These are phyloP conservation scores for Glareola pratincola DNA, from an alignment of 2,113 vertebrate genomes.

Conservation along the genomic window DNA sequence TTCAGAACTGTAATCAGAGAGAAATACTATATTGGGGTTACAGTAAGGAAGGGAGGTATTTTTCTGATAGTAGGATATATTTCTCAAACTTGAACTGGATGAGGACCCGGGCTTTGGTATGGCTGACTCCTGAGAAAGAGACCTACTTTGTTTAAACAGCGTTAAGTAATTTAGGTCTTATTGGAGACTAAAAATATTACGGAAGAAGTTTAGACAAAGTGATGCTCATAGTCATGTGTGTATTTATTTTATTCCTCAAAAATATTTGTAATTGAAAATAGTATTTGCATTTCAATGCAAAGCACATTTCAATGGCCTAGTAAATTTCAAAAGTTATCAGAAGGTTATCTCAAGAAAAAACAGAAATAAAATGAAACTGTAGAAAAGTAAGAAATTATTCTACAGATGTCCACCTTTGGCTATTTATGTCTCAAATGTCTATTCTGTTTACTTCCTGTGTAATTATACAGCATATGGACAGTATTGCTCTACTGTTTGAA, in stretches of 20 bases:
- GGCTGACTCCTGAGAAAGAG: not conserved
- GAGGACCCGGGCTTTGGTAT: not conserved
- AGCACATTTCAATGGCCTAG: not conserved
- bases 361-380: not conserved
- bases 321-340: not conserved
- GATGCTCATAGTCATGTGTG: not conserved
- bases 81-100: not conserved
- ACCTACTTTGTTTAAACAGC: not conserved
- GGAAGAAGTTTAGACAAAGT: not conserved
- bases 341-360: not conserved
- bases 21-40: not conserved
- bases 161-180: not conserved
- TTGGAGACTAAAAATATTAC: not conserved
- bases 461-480: not conserved
- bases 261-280: not conserved
- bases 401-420: not conserved
- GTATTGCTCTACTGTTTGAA: not conserved
- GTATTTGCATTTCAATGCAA: not conserved
- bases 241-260: not conserved
- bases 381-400: not conserved
- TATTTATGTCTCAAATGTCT: not conserved
- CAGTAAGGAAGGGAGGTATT: not conserved
- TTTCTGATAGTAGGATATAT: not conserved
- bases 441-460: not conserved
- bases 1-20: not conserved